Conservation (phyloP, 1,140 invertebrate genomes). For the Danaus plexippus region DNA sequence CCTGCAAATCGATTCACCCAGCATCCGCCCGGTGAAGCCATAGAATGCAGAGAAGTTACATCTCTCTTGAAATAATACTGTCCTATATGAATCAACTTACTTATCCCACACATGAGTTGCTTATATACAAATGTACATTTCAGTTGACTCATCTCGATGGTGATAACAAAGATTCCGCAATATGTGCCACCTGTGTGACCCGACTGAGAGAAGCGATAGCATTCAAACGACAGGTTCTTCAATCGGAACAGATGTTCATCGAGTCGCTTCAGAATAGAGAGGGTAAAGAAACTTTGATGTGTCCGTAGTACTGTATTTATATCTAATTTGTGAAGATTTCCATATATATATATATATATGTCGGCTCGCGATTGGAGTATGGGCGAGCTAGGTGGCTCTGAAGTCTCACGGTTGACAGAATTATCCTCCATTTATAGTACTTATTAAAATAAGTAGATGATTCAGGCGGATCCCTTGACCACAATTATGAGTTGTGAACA, state of each 20-base stretch:
- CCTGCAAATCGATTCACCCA: too few species aligned
- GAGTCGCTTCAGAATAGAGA: conserved; percentile 34
- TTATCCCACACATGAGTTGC: too few species aligned
- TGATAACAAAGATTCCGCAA: conserved; percentile 36
- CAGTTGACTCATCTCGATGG: conserved; percentile 48
- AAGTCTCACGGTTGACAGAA: too few species aligned
- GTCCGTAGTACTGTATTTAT: not conserved
- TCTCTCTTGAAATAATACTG: not conserved
- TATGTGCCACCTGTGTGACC: conserved; percentile 52
- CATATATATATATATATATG: too few species aligned
- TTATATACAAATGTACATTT: conserved; percentile 7
- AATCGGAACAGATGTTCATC: conserved; percentile 46
- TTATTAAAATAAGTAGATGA: too few species aligned
- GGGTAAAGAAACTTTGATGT: conserved; percentile 14
- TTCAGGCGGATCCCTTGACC: too few species aligned
- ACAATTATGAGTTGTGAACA: too few species aligned
- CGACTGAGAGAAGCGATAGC: conserved; percentile 43
- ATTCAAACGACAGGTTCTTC: conserved; percentile 45
- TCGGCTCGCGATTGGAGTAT: too few species aligned
- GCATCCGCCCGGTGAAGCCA: too few species aligned
- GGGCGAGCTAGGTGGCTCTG: too few species aligned
- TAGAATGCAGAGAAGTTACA: not conserved
- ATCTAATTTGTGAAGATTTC: not conserved
- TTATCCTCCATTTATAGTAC: too few species aligned
- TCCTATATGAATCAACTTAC: not conserved